phyloP scores from a whole-genome alignment of 2,888 invertebrate species.

The Ectobius pallidus region DNA sequence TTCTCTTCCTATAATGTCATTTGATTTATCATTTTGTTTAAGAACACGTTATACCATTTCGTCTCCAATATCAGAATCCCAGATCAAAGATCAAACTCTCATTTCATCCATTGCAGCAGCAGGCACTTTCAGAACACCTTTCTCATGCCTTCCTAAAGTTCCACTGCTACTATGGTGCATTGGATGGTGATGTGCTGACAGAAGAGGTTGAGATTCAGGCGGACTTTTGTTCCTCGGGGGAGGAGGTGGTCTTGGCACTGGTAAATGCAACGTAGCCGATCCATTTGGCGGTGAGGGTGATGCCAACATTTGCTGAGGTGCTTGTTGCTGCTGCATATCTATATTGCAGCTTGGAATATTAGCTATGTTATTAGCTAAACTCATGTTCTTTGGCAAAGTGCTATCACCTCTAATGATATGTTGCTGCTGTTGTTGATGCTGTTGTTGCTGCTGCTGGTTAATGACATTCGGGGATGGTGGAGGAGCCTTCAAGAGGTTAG shows the following conservation, averaged over 20 bases:
- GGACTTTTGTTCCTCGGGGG: conserved; percentile 63
- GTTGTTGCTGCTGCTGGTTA: conserved; percentile 58
- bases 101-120: conserved; percentile 88
- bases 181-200: conserved; percentile 55
- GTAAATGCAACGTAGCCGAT: conserved; percentile 54
- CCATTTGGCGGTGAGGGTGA: conserved; percentile 65
- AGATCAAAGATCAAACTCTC: conserved; percentile 75
- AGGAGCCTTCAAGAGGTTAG: conserved; percentile 66
- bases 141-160: conserved; percentile 1
- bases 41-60: not conserved
- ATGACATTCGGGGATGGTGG: conserved; percentile 64
- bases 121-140: conserved; percentile 54
- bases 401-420: conserved; percentile 41
- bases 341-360: conserved; percentile 53
- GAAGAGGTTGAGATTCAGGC: conserved; percentile 61
- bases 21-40: not conserved
- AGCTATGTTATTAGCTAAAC: conserved; percentile 53
- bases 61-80: not conserved
- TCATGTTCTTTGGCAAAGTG: conserved; percentile 60
- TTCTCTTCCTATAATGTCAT: not conserved
- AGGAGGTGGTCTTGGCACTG: conserved; percentile 64
- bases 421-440: conserved; percentile 51
- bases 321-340: conserved; percentile 54
- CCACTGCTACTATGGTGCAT: not conserved
- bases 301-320: conserved; percentile 44